phyloP scores from a whole-genome alignment of 2,888 invertebrate genomes.

The Ormia ochracea region DNA sequence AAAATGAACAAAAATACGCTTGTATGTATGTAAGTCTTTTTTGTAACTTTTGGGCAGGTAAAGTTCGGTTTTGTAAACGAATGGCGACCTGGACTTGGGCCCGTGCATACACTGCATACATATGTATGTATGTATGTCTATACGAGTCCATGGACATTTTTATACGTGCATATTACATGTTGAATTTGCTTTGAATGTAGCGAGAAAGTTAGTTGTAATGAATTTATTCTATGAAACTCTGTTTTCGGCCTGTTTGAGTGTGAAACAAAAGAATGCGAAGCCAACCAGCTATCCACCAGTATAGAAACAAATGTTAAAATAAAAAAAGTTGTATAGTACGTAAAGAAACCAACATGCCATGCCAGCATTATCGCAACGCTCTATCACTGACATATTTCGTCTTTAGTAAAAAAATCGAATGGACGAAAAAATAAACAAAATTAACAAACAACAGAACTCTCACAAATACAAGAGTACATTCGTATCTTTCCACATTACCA shows the following conservation, averaged over 20 bases:
- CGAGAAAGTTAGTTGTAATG: not conserved
- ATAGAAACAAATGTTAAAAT: conserved; percentile 55
- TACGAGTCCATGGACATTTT: no score
- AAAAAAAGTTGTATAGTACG: conserved; percentile 27
- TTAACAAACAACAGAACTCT: conserved; percentile 54
- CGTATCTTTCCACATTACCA: conserved; percentile 14
- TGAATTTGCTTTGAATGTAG: not conserved
- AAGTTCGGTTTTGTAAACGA: no score
- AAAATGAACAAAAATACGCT: no score
- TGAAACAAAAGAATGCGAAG: conserved; percentile 48
- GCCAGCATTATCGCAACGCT: conserved; percentile 66
- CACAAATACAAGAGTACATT: conserved; percentile 72
- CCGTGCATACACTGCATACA: no score
- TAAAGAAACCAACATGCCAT: conserved; percentile 61
- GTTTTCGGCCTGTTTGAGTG: conserved; percentile 1
- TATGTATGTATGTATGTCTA: no score
- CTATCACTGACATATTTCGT: conserved; percentile 67
- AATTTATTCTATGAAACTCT: conserved; percentile 36
- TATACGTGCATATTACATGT: no score
- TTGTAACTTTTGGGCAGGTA: no score
- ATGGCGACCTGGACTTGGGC: no score
- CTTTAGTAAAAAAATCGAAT: conserved; percentile 59
- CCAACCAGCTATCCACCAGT: conserved; percentile 33
- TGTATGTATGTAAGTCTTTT: no score
- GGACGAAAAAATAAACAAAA: conserved; percentile 50